Conservation (phyloP, 2,888 invertebrate species). For the Acrocera orbiculus region DNA sequence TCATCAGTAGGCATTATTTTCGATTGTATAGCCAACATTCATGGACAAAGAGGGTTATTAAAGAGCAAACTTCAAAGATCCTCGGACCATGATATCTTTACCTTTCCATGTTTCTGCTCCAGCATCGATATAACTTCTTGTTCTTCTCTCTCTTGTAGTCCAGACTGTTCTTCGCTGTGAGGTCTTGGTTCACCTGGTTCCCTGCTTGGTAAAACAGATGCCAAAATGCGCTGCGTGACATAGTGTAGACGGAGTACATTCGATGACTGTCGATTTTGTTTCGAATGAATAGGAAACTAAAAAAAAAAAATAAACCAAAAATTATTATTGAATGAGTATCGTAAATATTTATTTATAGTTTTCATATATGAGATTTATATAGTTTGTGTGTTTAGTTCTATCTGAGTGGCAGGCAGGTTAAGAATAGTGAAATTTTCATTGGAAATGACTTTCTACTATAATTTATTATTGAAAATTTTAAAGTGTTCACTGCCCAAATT, state of each 20-base stretch:
- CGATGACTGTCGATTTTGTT: slow-evolving; percentile 6
- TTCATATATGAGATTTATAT: no score
- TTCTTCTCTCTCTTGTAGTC: slow-evolving; percentile 16
- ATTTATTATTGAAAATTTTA: no score
- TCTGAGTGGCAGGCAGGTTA: no score
- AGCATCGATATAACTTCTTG: slow-evolving; percentile 18
- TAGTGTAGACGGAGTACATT: slow-evolving; percentile 16
- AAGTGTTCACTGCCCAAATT: no score
- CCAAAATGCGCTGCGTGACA: slow-evolving; percentile 19
- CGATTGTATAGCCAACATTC: not conserved
- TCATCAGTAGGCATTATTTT: not conserved
- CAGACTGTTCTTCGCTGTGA: slow-evolving; percentile 11
- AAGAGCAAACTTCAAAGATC: not conserved
- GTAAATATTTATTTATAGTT: no score
- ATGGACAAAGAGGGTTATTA: not conserved
- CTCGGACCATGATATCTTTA: slow-evolving; percentile 7
- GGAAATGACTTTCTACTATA: no score
- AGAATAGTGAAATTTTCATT: no score
- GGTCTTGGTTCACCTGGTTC: slow-evolving; percentile 7
- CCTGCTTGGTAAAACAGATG: slow-evolving; percentile 16
- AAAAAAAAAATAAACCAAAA: slow-evolving; percentile 2
- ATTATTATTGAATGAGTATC: not conserved
- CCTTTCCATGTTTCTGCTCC: slow-evolving; percentile 20
- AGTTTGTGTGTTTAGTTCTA: no score
- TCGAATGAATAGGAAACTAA: slow-evolving; percentile 11